phyloP scores from a whole-genome alignment of 2,797 vertebrate species.

The Pipistrellus kuhlii region DNA sequence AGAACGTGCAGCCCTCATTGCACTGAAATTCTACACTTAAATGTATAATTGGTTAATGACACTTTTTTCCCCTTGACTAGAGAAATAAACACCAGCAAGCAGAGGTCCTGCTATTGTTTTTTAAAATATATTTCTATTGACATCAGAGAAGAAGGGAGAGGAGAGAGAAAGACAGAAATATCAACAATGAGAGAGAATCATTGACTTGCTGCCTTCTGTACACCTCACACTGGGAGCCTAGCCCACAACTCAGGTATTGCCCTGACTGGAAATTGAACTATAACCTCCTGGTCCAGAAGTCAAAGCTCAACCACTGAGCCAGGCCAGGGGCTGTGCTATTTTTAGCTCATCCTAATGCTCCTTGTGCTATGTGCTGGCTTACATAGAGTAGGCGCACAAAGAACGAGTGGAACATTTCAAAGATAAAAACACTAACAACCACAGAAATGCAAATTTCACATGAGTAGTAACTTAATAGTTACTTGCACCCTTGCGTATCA shows the following conservation, averaged over 20 bases:
- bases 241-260: no score
- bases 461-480: not conserved
- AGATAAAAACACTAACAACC: not conserved
- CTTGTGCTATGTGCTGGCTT: not conserved
- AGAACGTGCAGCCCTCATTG: fast-evolving
- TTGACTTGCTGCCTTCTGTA: no score
- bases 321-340: not conserved
- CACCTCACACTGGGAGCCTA: no score
- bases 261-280: no score
- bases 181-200: no score
- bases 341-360: not conserved
- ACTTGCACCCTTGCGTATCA: not conserved
- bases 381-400: not conserved
- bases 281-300: no score
- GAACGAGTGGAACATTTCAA: not conserved
- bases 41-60: not conserved
- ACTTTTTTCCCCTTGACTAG: not conserved
- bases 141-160: no score
- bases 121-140: no score
- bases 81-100: not conserved
- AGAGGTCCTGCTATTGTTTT: not conserved
- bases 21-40: not conserved
- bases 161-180: no score
- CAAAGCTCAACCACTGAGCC: no score
- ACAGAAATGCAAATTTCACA: fast-evolving